Base-by-base conservation (phyloP, 2,797 vertebrate genomes). In the Diplodus sargus region DNA sequence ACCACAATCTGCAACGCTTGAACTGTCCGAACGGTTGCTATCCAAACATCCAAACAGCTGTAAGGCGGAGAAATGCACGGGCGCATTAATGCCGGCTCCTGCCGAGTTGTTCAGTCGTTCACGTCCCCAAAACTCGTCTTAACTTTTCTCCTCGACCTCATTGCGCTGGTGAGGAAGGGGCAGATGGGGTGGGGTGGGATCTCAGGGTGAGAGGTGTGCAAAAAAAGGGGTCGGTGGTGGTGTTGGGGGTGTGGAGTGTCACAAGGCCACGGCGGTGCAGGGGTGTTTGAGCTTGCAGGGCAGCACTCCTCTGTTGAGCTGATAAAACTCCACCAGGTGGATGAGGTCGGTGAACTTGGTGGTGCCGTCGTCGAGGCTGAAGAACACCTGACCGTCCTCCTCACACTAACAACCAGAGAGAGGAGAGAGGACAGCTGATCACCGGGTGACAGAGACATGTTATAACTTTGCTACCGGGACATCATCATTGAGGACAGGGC, bases 311-410 rank as follows among this genome's bases (percentile, higher is more conserved):
- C 96, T 96, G 96, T 99, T 99, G 86, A 99, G 97, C 96, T 99
- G 98, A 95, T 99, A 99, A 89, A 99, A 99, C 92, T 99, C 98
- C 89, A 99, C 98, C 93, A 99, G 96, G 89, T 99, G 98, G 90
- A 99, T 99, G 93, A 99, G 95, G 93, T 99, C 98, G 11, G 96
- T 98, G 95, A 99, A 99, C 95, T 97, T 99, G 93, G 98, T 99
- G 95, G 96, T 96, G 54, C 97, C 96, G 12, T 99, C 98, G 65
- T 99, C 98, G 42, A 99, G 97, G 93, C 96, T 99, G 94, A 98
- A 99, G 95, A 98, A 99, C 66, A 96, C 95, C 93, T 99, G 97
- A 78, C 98, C 97, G 1, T 99, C 98, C 65, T 99, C 98, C 93
- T 99, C 98, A 57, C 96, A 97, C 98, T 99, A 23, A 47, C 60